A percentile compares a stretch with the other conserved stretches of the same genome.
phyloP scores from a whole-genome alignment of 2,113 vertebrate species.

The Choloepus hoffmanni region DNA sequence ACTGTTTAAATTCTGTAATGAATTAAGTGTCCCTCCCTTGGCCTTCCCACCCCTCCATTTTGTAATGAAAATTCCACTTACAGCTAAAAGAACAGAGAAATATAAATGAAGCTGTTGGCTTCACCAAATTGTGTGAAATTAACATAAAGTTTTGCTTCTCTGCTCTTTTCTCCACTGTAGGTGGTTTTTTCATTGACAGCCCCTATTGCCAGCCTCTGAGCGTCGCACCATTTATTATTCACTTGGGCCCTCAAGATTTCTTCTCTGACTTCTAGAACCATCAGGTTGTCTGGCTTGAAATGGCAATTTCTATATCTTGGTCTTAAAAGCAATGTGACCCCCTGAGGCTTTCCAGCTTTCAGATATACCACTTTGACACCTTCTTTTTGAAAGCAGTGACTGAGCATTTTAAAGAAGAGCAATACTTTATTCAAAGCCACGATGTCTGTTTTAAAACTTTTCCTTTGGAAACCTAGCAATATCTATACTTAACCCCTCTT shows the following conservation, averaged over 20 bases:
- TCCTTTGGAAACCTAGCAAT: constrained; percentile 88
- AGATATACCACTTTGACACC: constrained; percentile 84
- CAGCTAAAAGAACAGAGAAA: constrained; percentile 95
- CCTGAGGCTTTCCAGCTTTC: constrained; percentile 86
- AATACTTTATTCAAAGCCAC: constrained; percentile 87
- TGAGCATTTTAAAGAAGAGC: constrained; percentile 86
- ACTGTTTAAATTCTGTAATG: constrained; percentile 90
- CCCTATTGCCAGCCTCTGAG: constrained; percentile 99
- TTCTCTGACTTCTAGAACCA: constrained; percentile 99
- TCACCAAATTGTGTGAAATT: constrained; percentile 87
- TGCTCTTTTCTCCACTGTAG: constrained; percentile 95
- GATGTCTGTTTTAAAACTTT: constrained; percentile 85
- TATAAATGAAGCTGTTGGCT: constrained; percentile 90
- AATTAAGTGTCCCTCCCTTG: constrained; percentile 85
- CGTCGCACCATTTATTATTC: constrained; percentile 99
- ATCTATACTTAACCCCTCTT: constrained; percentile 80
- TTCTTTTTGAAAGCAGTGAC: constrained; percentile 81
- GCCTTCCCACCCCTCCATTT: constrained; percentile 80
- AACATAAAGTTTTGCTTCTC: constrained; percentile 91
- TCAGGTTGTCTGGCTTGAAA: constrained; percentile 93
- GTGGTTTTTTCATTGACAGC: constrained; percentile 99
- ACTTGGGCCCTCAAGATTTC: constrained; percentile 99
- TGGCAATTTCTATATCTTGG: constrained; percentile 87
- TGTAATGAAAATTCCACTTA: constrained; percentile 95
- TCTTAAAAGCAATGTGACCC: constrained; percentile 86